phyloP scores from a whole-genome alignment of 1,140 invertebrate species.

The Drosophila navojoa region DNA sequence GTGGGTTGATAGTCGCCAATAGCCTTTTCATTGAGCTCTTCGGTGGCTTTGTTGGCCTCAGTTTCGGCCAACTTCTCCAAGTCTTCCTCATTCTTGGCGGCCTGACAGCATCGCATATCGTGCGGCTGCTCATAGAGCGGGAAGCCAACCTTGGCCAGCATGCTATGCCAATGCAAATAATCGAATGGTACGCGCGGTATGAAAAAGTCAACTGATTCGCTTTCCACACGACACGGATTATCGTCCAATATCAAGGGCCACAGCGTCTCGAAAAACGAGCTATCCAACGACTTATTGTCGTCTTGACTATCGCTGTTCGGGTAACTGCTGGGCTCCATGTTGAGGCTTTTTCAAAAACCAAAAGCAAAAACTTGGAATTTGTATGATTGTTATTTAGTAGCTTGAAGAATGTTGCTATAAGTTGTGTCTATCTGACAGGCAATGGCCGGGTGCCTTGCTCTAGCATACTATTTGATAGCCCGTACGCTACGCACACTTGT shows the following conservation, averaged over 20 bases:
- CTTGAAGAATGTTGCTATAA: slow-evolving; percentile 14
- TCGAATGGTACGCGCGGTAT: slow-evolving; percentile 49
- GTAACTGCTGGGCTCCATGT: slow-evolving; percentile 17
- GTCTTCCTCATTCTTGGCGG: slow-evolving; percentile 12
- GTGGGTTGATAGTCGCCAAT: neutral
- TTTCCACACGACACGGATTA: slow-evolving; percentile 58
- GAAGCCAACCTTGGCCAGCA: slow-evolving; percentile 56
- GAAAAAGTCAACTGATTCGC: slow-evolving; percentile 35
- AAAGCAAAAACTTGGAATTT: slow-evolving; percentile 56
- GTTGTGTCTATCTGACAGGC: slow-evolving; percentile 22
- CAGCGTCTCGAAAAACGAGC: slow-evolving; percentile 62
- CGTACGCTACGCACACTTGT: neutral
- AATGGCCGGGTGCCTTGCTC: slow-evolving; percentile 11
- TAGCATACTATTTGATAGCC: neutral
- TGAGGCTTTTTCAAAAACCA: neutral
- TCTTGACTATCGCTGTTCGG: neutral
- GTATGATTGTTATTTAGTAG: slow-evolving; percentile 49
- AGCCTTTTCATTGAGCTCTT: slow-evolving; percentile 15
- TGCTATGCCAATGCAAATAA: slow-evolving; percentile 54
- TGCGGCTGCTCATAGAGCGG: slow-evolving; percentile 50
- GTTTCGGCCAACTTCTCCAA: slow-evolving; percentile 14
- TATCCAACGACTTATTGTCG: slow-evolving; percentile 28
- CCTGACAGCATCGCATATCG: slow-evolving; percentile 50
- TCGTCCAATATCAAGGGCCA: slow-evolving; percentile 71
- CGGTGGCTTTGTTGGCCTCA: too few species aligned